These are phyloP conservation scores for Lasioglossum pauxillum DNA, from an alignment of 2,888 invertebrate genomes.

Conservation along the genomic window DNA sequence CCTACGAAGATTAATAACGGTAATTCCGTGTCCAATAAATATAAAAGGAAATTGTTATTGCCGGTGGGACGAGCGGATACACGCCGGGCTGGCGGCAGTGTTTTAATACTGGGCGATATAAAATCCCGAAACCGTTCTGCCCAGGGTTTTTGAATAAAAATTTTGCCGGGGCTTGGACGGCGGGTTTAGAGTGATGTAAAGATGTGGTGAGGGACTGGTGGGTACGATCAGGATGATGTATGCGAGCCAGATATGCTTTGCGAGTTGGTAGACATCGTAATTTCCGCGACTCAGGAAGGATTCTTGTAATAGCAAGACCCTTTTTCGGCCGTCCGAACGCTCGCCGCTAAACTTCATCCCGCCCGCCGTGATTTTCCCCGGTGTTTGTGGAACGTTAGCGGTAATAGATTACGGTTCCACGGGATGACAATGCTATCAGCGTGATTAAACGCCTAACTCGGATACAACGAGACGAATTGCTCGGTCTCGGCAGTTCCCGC, in stretches of 20 bases:
- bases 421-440: background rate
- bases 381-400: background rate
- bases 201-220: background rate
- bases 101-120: conserved; percentile 21
- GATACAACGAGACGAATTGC: background rate
- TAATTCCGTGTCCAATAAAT: conserved; percentile 2
- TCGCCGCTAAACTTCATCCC: conserved; percentile 21
- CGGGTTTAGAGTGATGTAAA: conserved; percentile 10
- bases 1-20: background rate
- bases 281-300: conserved; percentile 52
- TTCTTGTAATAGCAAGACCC: conserved; percentile 47
- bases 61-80: background rate
- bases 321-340: conserved; percentile 17
- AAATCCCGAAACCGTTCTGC: conserved; percentile 13
- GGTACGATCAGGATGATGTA: conserved; percentile 33
- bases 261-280: conserved; percentile 50
- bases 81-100: background rate
- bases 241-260: conserved; percentile 22
- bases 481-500: background rate
- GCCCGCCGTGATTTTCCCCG: conserved; percentile 17
- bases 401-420: conserved; percentile 15
- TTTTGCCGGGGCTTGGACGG: background rate
- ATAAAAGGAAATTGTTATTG: background rate
- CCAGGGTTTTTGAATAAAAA: conserved; percentile 26
- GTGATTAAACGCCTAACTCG: background rate